Conservation (phyloP, 2,797 vertebrate species). For the Centropyge bicolor region DNA sequence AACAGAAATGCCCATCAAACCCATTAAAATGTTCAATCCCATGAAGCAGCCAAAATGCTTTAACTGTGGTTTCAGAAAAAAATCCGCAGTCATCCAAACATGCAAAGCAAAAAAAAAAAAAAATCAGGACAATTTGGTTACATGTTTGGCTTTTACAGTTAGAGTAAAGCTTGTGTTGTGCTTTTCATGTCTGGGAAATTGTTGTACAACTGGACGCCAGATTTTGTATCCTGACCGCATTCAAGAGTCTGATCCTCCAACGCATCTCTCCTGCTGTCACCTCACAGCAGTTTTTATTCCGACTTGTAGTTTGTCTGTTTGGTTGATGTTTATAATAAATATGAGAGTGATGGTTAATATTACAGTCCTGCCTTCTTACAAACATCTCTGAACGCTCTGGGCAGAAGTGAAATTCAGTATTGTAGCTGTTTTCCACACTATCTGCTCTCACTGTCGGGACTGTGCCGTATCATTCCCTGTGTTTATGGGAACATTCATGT, state of each 20-base stretch:
- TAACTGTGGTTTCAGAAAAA: conserved; percentile 19
- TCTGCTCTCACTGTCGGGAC: conserved; percentile 30
- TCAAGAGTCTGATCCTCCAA: conserved; percentile 33
- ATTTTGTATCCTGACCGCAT: conserved; percentile 23
- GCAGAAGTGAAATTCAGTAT: conserved; percentile 2
- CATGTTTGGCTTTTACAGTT: conserved; percentile 32
- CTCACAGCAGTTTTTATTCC: background rate
- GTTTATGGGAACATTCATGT: conserved; percentile 64
- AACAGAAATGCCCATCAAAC: background rate
- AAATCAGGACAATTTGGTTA: conserved; percentile 24
- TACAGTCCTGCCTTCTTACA: background rate
- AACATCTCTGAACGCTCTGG: background rate
- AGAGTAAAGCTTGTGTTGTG: conserved; percentile 14
- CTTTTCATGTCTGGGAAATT: conserved; percentile 33
- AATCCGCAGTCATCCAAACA: background rate
- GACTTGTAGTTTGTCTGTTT: background rate
- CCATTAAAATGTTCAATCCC: background rate
- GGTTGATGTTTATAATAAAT: conserved; percentile 1
- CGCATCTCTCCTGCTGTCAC: conserved; percentile 7
- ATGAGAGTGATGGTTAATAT: background rate
- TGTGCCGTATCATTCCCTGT: conserved; percentile 4
- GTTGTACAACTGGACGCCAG: conserved; percentile 27
- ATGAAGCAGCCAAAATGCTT: conserved; percentile 17
- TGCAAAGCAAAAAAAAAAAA: conserved; percentile 1
- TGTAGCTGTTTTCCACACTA: conserved; percentile 44